phyloP scores from a whole-genome alignment of 2,797 vertebrate species.

The Falco naumanni region DNA sequence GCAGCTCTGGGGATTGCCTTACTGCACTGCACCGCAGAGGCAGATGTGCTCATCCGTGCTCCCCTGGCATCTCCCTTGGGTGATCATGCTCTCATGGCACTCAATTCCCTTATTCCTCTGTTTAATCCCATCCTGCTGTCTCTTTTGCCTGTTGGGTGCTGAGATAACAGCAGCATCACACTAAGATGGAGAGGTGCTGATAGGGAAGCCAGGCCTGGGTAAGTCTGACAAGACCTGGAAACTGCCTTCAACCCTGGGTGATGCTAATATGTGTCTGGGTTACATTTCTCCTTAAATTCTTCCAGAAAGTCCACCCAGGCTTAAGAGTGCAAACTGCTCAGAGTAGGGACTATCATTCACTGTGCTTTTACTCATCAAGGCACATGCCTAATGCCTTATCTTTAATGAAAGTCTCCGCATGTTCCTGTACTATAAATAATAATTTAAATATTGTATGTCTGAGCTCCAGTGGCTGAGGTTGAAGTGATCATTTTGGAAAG shows the following conservation, averaged over 20 bases:
- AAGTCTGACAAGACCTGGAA: neutral
- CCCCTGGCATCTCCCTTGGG: neutral
- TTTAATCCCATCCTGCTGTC: neutral
- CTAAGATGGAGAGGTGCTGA: neutral
- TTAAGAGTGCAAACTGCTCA: neutral
- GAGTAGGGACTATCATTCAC: neutral
- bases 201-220: neutral
- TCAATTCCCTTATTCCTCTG: neutral
- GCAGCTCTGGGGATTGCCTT: neutral
- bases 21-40: neutral
- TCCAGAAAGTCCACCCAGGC: neutral
- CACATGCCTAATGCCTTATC: constrained; percentile 48
- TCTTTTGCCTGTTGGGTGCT: neutral
- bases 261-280: neutral
- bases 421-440: constrained; percentile 72
- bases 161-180: neutral
- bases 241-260: neutral
- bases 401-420: constrained; percentile 57
- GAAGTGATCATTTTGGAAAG: constrained; percentile 70
- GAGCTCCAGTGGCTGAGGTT: constrained; percentile 66
- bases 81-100: fast-evolving
- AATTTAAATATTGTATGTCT: constrained; percentile 74
- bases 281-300: neutral
- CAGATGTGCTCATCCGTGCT: neutral
- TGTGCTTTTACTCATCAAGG: constrained; percentile 42